phyloP scores from a whole-genome alignment of 2,113 vertebrate genomes.

The Ailurus styani region DNA sequence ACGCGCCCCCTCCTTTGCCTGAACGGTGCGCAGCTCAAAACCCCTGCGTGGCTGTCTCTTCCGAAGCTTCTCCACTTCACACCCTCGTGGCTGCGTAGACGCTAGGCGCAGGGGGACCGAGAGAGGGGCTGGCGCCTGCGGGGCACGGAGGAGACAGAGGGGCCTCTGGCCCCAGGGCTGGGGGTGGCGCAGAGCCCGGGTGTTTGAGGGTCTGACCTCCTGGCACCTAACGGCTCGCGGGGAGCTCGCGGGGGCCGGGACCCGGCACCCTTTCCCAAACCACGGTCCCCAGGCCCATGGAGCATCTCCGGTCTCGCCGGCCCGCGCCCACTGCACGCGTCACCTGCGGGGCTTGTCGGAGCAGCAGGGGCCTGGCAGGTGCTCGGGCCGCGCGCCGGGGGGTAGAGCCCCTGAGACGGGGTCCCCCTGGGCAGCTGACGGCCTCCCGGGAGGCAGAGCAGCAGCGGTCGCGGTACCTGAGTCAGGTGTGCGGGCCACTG shows the following conservation, averaged over 20 bases:
- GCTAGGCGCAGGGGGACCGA: neutral
- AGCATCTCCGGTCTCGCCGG: fast-evolving
- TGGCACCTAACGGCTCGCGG: neutral
- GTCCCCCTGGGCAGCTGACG: fast-evolving
- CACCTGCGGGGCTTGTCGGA: fast-evolving
- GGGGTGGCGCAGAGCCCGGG: fast-evolving
- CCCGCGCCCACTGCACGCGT: fast-evolving
- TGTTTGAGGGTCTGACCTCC: too few species aligned
- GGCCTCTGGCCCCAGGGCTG: too few species aligned
- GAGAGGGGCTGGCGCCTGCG: neutral
- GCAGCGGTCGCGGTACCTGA: neutral
- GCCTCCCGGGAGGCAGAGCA: neutral
- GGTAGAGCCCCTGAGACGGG: neutral
- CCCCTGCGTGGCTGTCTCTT: fast-evolving
- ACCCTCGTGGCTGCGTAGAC: fast-evolving
- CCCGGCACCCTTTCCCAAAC: neutral
- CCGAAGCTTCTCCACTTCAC: neutral
- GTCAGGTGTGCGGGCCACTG: fast-evolving
- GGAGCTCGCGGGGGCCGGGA: neutral
- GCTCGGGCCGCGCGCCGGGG: fast-evolving
- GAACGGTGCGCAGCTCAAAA: neutral
- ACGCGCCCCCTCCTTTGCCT: neutral
- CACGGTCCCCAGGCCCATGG: fast-evolving
- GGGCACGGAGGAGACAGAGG: neutral
- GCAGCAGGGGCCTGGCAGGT: neutral